A percentile compares a stretch with the other conserved stretches of the same genome.
Evolutionary conservation across 2,888 invertebrate genomes (phyloP).

Genomic region (Mesorhabditis spiculigera): DNA sequence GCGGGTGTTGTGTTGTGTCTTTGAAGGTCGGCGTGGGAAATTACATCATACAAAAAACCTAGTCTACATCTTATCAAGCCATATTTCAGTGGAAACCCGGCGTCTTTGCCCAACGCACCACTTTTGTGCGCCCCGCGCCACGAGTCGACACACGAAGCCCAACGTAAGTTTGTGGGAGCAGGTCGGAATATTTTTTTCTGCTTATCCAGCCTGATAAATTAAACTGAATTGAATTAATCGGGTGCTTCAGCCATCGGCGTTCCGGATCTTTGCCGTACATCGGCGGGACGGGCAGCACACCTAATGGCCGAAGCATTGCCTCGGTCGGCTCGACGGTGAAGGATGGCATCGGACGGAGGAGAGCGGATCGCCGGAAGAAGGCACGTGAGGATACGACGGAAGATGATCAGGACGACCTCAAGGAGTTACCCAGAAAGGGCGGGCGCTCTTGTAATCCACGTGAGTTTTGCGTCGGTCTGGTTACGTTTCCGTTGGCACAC

Average conservation of each 20-base stretch:
- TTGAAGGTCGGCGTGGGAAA: too few species aligned
- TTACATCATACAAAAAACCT: too few species aligned
- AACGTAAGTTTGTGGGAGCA: too few species aligned
- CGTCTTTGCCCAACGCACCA: too few species aligned
- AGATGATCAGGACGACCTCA: background rate
- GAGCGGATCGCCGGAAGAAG: background rate
- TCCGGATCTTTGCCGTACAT: slow-evolving; percentile 13
- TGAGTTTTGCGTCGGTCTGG: background rate
- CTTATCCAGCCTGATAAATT: too few species aligned
- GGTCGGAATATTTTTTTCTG: too few species aligned
- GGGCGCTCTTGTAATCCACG: background rate
- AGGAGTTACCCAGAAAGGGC: slow-evolving; percentile 4
- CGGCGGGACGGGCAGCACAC: slow-evolving; percentile 20
- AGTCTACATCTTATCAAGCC: too few species aligned
- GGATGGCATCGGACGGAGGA: slow-evolving; percentile 12
- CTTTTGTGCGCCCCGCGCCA: too few species aligned
- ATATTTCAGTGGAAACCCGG: too few species aligned
- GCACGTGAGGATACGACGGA: background rate
- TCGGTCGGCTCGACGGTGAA: slow-evolving; percentile 31
- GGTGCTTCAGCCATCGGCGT: background rate
- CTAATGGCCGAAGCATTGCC: slow-evolving; percentile 24
- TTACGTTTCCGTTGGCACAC: too few species aligned
- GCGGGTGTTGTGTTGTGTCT: too few species aligned
- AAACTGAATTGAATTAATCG: background rate
- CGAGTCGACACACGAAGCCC: too few species aligned